phyloP scores from a whole-genome alignment of 2,888 invertebrate species.

The Lathronympha strigana region DNA sequence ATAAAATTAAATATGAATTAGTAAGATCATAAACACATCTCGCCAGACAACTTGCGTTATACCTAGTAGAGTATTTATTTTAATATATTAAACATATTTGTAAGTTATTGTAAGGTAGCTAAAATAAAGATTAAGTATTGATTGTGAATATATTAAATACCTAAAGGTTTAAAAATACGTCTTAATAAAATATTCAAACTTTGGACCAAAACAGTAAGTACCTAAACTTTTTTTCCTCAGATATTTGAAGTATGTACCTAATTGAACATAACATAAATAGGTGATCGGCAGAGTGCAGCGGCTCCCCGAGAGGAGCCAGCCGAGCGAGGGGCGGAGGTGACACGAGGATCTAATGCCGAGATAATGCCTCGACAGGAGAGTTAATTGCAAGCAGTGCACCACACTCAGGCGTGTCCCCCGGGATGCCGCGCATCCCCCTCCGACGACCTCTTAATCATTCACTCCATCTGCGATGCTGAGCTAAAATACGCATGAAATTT shows the following conservation, averaged over 20 bases:
- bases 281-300: slow-evolving; percentile 12
- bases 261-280: background rate
- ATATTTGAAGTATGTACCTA: background rate
- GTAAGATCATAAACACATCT: too few species aligned
- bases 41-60: too few species aligned
- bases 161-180: background rate
- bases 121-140: too few species aligned
- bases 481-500: slow-evolving; percentile 80
- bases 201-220: background rate
- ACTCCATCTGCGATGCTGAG: slow-evolving; percentile 65
- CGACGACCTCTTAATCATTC: slow-evolving; percentile 76
- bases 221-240: background rate
- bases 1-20: too few species aligned
- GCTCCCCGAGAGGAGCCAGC: slow-evolving; percentile 4
- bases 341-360: slow-evolving; percentile 65
- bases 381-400: slow-evolving; percentile 80
- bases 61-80: too few species aligned
- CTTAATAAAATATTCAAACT: background rate
- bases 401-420: slow-evolving; percentile 67
- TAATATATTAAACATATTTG: too few species aligned
- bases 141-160: too few species aligned
- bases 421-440: slow-evolving; percentile 51
- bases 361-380: slow-evolving; percentile 76
- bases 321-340: slow-evolving; percentile 25
- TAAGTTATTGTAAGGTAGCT: too few species aligned